Evolutionary conservation across 2,797 vertebrate genomes (phyloP), one percentile per base, ranked within the genome.

Genomic region (Danio albolineatus): DNA sequence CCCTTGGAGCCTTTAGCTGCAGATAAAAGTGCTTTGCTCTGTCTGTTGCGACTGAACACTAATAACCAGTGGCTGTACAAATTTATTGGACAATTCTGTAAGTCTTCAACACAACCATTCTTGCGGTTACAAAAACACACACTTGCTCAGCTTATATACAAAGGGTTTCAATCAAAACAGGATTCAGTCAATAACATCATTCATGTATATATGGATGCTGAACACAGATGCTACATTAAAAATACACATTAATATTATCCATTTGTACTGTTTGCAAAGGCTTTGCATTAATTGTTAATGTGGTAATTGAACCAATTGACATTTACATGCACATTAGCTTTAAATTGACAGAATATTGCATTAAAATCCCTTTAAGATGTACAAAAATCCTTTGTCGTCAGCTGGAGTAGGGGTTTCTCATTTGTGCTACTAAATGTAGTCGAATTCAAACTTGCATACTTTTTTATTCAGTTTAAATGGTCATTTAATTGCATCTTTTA

Each of bases 21-120:
- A 67, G 41, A 10, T 17, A 46, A 4, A 56, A 28, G 10, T 38
- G 10, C 21, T 67, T 39, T 16, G n/a, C 8, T 41, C 46, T 14
- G 10, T 14, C 28, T 64, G 38, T 21, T 19, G 10, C 39, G 38
- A 54, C 38, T 43, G 2, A 65, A n/a, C 36, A 14, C 44, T 56
- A 48, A 60, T 69, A 2, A 59, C 7, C 12, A 7, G 14, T 79
- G 71, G 61, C 81, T 82, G 79, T 85, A 85, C 85, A 87, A 70
- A 76, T 87, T 87, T 87, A 87, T 86, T 87, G 76, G 28, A 85
- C 83, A 73, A 66, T 56, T 79, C 75, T 79, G 69, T 54, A 75
- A 72, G 17, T 80, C 80, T 59, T 77, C 76, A 79, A 54, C 73
- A 73, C 56, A 62, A 73, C 17, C 46, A 70, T 54, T 59, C 43